Evolutionary conservation across 2,888 invertebrate genomes (phyloP), one percentile per base, ranked within the genome.

Genomic region (Mystacides longicornis): DNA sequence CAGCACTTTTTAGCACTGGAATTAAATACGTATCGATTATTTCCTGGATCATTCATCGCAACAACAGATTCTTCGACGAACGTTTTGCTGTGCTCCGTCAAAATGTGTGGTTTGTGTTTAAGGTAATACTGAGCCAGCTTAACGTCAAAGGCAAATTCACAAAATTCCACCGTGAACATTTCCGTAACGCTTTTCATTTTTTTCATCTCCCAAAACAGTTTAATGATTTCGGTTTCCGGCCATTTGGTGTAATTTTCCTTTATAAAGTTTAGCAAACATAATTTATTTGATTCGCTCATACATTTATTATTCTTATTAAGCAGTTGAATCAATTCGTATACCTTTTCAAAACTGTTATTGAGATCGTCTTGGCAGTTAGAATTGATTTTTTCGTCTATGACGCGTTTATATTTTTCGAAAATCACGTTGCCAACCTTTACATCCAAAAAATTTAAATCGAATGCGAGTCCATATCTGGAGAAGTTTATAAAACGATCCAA

Each of bases 391-490:
- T 14, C 14, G n/a, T 7, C 16, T 37, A 37, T 7, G 16, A 37
- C 16, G 18, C 23, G 31, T 31, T 60, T 51, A 9, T 60, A 45
- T 4, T 47, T 9, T 1, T 33, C 43, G 2, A 67, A 33, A n/a
- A 64, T 63, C 2, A 46, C 45, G 1, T 65, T 64, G 14, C 68
- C 51, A 16, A 66, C 66, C 7, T 33, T 57, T n/a, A 57, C 56
- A 53, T 42, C 49, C 54, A 18, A 59, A n/a, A n/a, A n/a, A n/a
- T n/a, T n/a, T n/a, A n/a, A n/a, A n/a, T n/a, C n/a, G n/a, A n/a
- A n/a, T n/a, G n/a, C n/a, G n/a, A n/a, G n/a, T n/a, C n/a, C n/a
- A n/a, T n/a, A n/a, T n/a, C n/a, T n/a, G n/a, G n/a, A n/a, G n/a
- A n/a, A n/a, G n/a, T n/a, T n/a, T n/a, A n/a, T n/a, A n/a, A n/a